Conservation (phyloP, 2,113 vertebrate species). For the Hydrochoerus hydrochaeris region DNA sequence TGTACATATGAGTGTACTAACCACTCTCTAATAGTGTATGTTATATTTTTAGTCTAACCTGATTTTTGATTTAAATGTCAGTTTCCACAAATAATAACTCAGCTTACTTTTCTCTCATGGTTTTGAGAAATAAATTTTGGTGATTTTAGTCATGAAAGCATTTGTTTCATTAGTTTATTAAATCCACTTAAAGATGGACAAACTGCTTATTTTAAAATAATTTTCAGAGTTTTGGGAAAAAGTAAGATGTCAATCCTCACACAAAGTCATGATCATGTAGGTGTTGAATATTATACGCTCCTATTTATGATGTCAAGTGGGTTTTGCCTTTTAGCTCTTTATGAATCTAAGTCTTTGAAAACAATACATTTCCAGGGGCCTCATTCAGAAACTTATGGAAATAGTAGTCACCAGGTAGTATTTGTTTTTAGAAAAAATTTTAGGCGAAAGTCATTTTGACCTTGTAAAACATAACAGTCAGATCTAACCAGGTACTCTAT, state of each 20-base stretch:
- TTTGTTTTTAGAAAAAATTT: background rate
- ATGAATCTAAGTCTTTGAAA: background rate
- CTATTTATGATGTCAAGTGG: background rate
- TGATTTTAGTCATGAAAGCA: slow-evolving; percentile 37
- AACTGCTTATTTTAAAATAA: slow-evolving; percentile 19
- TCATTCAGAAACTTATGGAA: background rate
- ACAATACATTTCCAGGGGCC: slow-evolving; percentile 2
- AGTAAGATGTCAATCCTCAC: background rate
- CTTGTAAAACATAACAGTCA: background rate
- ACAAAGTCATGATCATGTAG: background rate
- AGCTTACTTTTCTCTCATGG: background rate
- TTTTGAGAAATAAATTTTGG: slow-evolving; percentile 30
- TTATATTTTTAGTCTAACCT: background rate
- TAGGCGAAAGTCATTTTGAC: background rate
- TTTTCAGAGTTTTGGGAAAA: background rate
- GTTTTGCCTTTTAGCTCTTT: background rate
- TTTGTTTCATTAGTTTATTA: slow-evolving; percentile 3
- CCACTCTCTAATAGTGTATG: background rate
- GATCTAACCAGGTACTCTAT: background rate
- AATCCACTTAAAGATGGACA: slow-evolving; percentile 13
- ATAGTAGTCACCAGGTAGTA: background rate
- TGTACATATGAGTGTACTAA: background rate
- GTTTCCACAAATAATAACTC: slow-evolving; percentile 54
- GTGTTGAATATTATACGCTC: background rate
- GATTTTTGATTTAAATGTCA: slow-evolving; percentile 67